phyloP scores from a whole-genome alignment of 1,140 invertebrate genomes.

The Archivesica marissinica region DNA sequence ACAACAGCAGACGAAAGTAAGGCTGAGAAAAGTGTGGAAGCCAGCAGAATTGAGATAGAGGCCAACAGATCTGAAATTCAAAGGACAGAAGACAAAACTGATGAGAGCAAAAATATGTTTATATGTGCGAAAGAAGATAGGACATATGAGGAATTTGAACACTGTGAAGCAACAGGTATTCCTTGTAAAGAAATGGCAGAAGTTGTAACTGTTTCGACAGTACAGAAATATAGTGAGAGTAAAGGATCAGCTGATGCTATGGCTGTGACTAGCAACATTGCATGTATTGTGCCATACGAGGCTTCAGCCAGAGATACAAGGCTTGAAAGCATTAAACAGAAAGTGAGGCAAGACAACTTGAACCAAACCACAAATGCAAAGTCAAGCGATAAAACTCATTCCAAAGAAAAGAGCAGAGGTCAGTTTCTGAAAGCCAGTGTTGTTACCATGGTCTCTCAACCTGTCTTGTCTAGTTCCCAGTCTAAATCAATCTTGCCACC shows the following conservation, averaged over 20 bases:
- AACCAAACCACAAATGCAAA: constrained; percentile 18
- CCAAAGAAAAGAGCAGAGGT: neutral
- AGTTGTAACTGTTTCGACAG: no score
- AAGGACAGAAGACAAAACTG: neutral
- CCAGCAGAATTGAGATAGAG: neutral
- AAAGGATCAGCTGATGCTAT: no score
- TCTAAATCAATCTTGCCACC: neutral
- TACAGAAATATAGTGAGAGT: no score
- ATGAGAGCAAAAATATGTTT: neutral
- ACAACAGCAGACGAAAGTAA: neutral
- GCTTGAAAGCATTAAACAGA: no score
- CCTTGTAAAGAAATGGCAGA: no score
- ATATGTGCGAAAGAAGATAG: neutral
- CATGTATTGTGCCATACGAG: no score
- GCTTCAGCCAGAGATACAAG: no score
- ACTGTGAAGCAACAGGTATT: no score
- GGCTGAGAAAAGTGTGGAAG: neutral
- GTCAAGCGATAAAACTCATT: neutral
- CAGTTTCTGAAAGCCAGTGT: constrained; percentile 21
- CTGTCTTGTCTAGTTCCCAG: neutral
- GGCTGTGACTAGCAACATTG: no score
- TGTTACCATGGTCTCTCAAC: constrained; percentile 2
- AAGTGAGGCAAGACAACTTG: neutral
- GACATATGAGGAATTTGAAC: neutral
- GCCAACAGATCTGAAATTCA: neutral